These are phyloP conservation scores for Actinemys pallida DNA, from an alignment of 2,113 vertebrate species.

Conservation along the genomic window DNA sequence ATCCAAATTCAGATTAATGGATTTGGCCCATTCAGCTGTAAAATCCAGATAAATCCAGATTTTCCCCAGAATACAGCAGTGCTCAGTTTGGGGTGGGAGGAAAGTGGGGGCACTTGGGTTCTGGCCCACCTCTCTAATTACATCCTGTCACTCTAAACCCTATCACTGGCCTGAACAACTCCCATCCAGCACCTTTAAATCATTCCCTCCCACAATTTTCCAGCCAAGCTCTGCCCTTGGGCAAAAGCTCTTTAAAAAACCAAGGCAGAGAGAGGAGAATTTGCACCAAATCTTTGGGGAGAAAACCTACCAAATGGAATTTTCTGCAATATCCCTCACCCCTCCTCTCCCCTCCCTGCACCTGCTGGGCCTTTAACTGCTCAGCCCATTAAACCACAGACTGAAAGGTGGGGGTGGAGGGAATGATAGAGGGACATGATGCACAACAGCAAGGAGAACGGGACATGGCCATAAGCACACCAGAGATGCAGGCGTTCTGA, in stretches of 20 bases:
- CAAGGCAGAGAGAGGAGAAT: not conserved
- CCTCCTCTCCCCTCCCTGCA: not conserved
- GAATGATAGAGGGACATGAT: not conserved
- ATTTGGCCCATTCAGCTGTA: not conserved
- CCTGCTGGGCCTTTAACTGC: not conserved
- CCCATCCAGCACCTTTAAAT: not conserved
- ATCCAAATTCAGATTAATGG: not conserved
- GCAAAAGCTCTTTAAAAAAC: not conserved
- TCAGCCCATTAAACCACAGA: not conserved
- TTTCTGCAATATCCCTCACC: not conserved
- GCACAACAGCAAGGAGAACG: not conserved
- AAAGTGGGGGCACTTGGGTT: not conserved
- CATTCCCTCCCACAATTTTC: not conserved
- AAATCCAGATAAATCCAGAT: not conserved
- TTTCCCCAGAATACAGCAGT: not conserved
- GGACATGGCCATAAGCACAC: not conserved
- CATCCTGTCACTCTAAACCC: not conserved
- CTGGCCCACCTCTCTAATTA: not conserved
- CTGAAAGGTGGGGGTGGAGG: not conserved
- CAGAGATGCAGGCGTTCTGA: slow-evolving; percentile 22
- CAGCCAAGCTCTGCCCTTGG: not conserved
- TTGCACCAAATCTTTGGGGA: not conserved
- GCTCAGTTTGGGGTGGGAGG: not conserved
- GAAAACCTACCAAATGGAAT: not conserved
- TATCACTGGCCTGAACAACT: not conserved